These are phyloP conservation scores for Hiodon tergisus DNA, from an alignment of 2,113 vertebrate genomes.

Conservation along the genomic window DNA sequence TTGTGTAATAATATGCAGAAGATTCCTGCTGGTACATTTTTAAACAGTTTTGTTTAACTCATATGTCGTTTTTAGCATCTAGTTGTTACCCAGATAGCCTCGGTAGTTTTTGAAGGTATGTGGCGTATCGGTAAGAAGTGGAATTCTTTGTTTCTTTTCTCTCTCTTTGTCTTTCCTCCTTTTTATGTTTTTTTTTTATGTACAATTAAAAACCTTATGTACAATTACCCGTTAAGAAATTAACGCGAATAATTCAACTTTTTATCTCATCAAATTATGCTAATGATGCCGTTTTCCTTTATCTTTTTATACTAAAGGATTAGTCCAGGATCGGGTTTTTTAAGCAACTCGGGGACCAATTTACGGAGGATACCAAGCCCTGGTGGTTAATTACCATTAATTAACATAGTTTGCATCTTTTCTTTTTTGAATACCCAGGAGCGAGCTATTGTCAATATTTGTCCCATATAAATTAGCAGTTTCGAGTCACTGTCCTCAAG, in stretches of 20 bases:
- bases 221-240: slow-evolving; percentile 58
- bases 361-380: slow-evolving; percentile 68
- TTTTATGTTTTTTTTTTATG: slow-evolving; percentile 36
- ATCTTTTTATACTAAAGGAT: slow-evolving; percentile 79
- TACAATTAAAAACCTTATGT: slow-evolving; percentile 59
- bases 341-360: slow-evolving; percentile 74
- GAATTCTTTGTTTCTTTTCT: neutral
- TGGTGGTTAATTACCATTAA: slow-evolving; percentile 77
- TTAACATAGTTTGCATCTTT: slow-evolving; percentile 77
- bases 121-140: too few relatives aligned
- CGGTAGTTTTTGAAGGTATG: too few relatives aligned
- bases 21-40: too few relatives aligned
- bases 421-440: slow-evolving; percentile 60
- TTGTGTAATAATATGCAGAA: too few relatives aligned
- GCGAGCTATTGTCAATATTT: slow-evolving; percentile 71
- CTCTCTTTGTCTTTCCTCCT: slow-evolving; percentile 23
- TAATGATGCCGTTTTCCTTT: slow-evolving; percentile 74
- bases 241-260: slow-evolving; percentile 65
- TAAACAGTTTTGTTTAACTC: too few relatives aligned
- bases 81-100: too few relatives aligned
- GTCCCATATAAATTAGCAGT: slow-evolving; percentile 62
- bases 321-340: slow-evolving; percentile 69
- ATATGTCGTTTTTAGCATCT: too few relatives aligned
- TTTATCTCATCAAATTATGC: slow-evolving; percentile 65
- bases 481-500: slow-evolving; percentile 58